A percentile compares a stretch with the other conserved stretches of the same genome.
phyloP scores from a whole-genome alignment of 2,888 invertebrate species.

The Archips crataeganus region DNA sequence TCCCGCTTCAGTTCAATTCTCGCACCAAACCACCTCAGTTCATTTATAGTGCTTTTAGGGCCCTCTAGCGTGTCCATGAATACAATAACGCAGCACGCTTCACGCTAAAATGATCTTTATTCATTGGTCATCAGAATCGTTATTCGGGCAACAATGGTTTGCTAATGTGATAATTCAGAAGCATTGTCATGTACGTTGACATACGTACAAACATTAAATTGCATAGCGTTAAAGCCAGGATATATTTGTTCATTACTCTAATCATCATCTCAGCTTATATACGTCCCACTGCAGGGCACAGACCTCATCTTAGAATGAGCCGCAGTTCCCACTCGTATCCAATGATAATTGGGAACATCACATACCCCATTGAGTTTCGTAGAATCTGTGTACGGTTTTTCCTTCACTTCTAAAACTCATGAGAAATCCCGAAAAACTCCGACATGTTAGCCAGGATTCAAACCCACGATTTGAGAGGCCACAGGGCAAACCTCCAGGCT shows the following conservation, averaged over 20 bases:
- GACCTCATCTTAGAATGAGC: too few species aligned
- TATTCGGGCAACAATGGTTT: constrained; percentile 8
- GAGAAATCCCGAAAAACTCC: too few species aligned
- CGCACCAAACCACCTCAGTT: constrained; percentile 32
- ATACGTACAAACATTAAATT: constrained; percentile 8
- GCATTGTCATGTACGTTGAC: constrained; percentile 15
- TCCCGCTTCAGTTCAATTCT: constrained; percentile 12
- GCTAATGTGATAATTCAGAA: constrained; percentile 17
- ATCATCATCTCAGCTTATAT: too few species aligned
- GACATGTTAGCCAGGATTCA: too few species aligned
- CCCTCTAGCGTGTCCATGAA: constrained; percentile 43
- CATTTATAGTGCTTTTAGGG: constrained; percentile 45
- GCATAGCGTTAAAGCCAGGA: not conserved
- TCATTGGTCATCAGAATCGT: constrained; percentile 5
- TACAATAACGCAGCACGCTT: constrained; percentile 36
- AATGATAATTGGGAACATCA: too few species aligned
- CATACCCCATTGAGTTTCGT: too few species aligned
- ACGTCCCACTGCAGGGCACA: too few species aligned
- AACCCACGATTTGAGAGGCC: too few species aligned
- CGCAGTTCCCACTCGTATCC: too few species aligned
- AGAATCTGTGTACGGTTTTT: too few species aligned
- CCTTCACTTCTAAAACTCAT: too few species aligned
- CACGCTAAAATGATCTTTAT: constrained; percentile 28
- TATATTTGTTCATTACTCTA: not conserved
- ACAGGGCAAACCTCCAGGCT: too few species aligned